phyloP scores from a whole-genome alignment of 1,140 invertebrate genomes.

The Delia radicum region DNA sequence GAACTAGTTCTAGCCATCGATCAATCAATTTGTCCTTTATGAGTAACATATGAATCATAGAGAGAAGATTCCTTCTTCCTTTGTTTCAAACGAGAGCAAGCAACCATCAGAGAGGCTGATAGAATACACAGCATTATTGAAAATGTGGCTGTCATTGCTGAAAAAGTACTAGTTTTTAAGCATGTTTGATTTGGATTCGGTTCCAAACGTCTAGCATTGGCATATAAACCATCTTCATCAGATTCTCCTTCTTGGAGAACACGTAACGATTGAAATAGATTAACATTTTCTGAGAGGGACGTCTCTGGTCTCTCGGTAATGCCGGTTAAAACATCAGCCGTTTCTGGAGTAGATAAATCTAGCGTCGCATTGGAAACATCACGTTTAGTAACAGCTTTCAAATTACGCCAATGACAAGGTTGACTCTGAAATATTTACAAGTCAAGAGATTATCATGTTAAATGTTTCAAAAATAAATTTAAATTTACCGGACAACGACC shows the following conservation, averaged over 20 bases:
- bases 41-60: conserved; percentile 51
- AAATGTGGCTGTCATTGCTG: conserved; percentile 70
- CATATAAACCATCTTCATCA: conserved; percentile 61
- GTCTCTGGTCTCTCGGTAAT: conserved; percentile 35
- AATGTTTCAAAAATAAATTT: too few species aligned
- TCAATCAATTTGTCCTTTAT: conserved; percentile 55
- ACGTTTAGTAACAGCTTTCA: conserved; percentile 74
- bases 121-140: conserved; percentile 70
- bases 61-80: conserved; percentile 45
- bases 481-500: conserved; percentile 81
- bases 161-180: conserved; percentile 73
- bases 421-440: conserved; percentile 78
- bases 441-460: too few species aligned
- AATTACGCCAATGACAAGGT: conserved; percentile 89
- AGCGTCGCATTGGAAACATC: conserved; percentile 56
- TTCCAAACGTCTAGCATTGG: conserved; percentile 38
- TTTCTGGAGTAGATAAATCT: conserved; percentile 26
- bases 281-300: conserved; percentile 79
- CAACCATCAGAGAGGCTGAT: conserved; percentile 67
- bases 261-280: conserved; percentile 82
- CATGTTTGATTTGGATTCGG: conserved; percentile 67
- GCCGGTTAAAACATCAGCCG: conserved; percentile 33
- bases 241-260: conserved; percentile 84
- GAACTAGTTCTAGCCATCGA: not conserved
- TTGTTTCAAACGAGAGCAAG: conserved; percentile 69